Percentiles rank a stretch among this genome's conserved stretches.
Evolutionary conservation across 2,113 vertebrate genomes (phyloP).

Genomic region (Silurus asotus): DNA sequence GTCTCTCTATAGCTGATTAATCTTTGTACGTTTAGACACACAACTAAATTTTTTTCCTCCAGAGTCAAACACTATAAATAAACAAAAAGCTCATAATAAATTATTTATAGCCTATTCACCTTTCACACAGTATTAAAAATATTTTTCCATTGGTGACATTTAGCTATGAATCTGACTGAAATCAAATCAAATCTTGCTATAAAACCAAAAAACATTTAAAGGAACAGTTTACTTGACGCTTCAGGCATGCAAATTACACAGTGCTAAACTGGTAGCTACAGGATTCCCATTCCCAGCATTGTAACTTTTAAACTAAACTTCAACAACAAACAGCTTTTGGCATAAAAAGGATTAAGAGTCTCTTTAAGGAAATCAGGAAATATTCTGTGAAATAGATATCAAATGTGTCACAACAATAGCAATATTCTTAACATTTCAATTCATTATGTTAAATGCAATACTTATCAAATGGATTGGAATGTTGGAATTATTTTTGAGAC

Average conservation of each 20-base stretch:
- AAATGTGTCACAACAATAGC: background rate
- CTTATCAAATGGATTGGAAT: no score
- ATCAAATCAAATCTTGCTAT: background rate
- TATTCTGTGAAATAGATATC: background rate
- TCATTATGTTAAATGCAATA: no score
- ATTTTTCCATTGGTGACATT: slow-evolving; percentile 18
- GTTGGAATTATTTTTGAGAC: no score
- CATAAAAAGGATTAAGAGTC: background rate
- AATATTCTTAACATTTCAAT: background rate
- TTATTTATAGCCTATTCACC: slow-evolving; percentile 13
- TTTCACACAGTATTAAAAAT: slow-evolving; percentile 11
- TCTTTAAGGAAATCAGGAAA: background rate
- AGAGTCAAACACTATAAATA: slow-evolving; percentile 23
- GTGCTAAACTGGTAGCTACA: slow-evolving; percentile 16
- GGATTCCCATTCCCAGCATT: background rate
- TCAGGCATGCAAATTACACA: background rate
- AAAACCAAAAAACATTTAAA: background rate
- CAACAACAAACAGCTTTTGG: background rate
- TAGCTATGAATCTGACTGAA: background rate
- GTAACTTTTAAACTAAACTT: background rate
- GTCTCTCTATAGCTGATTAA: background rate
- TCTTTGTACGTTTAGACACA: slow-evolving; percentile 20
- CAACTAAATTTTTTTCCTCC: background rate
- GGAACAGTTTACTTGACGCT: background rate
- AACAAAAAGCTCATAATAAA: background rate